phyloP scores from a whole-genome alignment of 2,797 vertebrate species.

The Danio aesculapii region DNA sequence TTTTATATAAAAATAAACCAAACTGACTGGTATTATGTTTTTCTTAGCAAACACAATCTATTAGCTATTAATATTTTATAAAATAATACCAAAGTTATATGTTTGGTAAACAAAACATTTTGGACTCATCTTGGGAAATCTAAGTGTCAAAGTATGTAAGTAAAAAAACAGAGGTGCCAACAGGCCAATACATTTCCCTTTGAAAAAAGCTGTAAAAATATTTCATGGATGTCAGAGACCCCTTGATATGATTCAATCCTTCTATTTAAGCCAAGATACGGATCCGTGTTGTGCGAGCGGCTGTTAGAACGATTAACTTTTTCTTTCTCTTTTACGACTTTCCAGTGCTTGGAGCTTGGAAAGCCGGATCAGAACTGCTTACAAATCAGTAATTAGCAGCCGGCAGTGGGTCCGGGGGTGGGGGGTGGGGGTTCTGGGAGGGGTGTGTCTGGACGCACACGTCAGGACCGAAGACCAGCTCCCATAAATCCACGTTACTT shows the following conservation, averaged over 20 bases:
- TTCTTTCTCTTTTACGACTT: conserved; percentile 81
- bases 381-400: conserved; percentile 79
- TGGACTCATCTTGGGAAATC: conserved; percentile 45
- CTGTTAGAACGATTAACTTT: conserved; percentile 87
- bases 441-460: conserved; percentile 66
- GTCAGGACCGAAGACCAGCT: conserved; percentile 68
- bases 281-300: conserved; percentile 75
- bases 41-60: background rate
- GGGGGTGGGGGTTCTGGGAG: conserved; percentile 25
- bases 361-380: conserved; percentile 68
- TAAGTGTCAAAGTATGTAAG: conserved; percentile 61
- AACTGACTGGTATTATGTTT: background rate
- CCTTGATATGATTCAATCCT: conserved; percentile 79
- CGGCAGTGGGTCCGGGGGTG: conserved; percentile 10
- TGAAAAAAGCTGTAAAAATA: conserved; percentile 77
- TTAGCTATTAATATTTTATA: background rate
- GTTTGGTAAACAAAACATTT: conserved; percentile 33
- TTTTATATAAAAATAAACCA: no score
- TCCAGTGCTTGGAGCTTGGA: conserved; percentile 79
- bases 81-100: background rate
- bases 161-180: conserved; percentile 72
- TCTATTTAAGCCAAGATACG: conserved; percentile 73
- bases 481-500: conserved; percentile 73
- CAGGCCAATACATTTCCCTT: conserved; percentile 62
- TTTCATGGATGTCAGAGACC: conserved; percentile 76